Percentiles rank a stretch among this genome's conserved stretches.
phyloP scores from a whole-genome alignment of 2,797 vertebrate genomes.

The Phrynocephalus forsythii region DNA sequence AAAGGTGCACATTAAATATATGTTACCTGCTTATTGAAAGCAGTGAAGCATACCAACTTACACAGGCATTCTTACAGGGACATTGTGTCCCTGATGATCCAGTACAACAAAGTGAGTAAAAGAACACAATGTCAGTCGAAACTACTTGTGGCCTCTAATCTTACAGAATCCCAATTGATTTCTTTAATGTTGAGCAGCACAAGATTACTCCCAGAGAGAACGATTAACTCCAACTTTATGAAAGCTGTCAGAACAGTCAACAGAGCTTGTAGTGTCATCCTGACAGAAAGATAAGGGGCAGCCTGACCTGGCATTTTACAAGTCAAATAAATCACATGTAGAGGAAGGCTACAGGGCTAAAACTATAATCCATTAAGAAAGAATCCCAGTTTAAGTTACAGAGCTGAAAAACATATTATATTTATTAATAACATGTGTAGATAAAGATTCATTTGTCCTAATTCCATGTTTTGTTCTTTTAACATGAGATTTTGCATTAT shows the following conservation, averaged over 20 bases:
- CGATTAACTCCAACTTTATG: conserved; percentile 43
- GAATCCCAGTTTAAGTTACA: conserved; percentile 13
- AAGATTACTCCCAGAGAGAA: conserved; percentile 36
- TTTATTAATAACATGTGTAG: conserved; percentile 29
- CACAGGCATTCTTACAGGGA: background rate
- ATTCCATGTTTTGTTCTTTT: background rate
- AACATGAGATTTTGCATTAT: background rate
- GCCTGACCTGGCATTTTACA: conserved; percentile 42
- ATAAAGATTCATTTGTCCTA: background rate
- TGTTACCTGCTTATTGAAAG: background rate
- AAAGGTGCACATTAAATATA: background rate
- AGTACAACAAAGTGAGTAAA: conserved; percentile 43
- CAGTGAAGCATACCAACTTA: background rate
- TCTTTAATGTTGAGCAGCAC: conserved; percentile 37
- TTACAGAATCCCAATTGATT: conserved; percentile 13
- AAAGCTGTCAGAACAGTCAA: conserved; percentile 20
- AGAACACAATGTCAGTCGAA: conserved; percentile 49
- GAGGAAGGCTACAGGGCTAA: background rate
- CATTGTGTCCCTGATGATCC: background rate
- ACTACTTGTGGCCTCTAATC: conserved; percentile 6
- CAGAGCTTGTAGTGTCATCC: conserved; percentile 24
- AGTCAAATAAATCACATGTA: conserved; percentile 46
- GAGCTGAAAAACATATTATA: conserved; percentile 20
- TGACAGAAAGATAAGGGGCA: conserved; percentile 44
- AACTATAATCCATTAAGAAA: background rate